phyloP scores from a whole-genome alignment of 1,140 invertebrate genomes.

The Lordiphosa stackelbergi region DNA sequence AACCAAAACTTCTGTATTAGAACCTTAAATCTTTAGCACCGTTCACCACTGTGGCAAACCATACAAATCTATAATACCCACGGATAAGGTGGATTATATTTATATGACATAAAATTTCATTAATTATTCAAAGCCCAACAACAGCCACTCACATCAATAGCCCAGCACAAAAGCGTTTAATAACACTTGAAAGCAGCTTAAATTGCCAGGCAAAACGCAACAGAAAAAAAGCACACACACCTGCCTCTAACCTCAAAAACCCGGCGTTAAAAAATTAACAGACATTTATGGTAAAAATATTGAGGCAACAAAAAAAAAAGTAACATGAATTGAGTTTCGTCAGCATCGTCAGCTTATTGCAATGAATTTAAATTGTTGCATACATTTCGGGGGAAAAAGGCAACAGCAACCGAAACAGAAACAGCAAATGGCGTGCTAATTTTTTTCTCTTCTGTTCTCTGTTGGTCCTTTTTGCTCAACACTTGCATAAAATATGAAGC shows the following conservation, averaged over 20 bases:
- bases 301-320: conserved; percentile 1
- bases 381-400: conserved; percentile 47
- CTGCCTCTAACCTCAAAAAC: conserved; percentile 14
- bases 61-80: background rate
- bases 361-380: conserved; percentile 75
- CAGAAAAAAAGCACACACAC: background rate
- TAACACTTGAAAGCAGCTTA: conserved; percentile 41
- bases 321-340: too few species aligned
- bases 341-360: conserved; percentile 47
- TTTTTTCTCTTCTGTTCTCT: conserved; percentile 32
- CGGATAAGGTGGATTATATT: background rate
- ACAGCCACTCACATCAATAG: conserved; percentile 11
- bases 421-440: conserved; percentile 63
- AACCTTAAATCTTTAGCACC: too few species aligned
- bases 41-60: too few species aligned
- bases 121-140: conserved; percentile 12
- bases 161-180: conserved; percentile 24
- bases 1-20: too few species aligned
- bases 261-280: conserved; percentile 56
- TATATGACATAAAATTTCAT: conserved; percentile 13
- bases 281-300: conserved; percentile 49
- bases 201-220: conserved; percentile 14
- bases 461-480: conserved; percentile 30
- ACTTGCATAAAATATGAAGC: conserved; percentile 71
- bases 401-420: conserved; percentile 40